Percentiles rank a stretch among this genome's conserved stretches.
Evolutionary conservation across 2,888 invertebrate genomes (phyloP).

Genomic region (Chalcosyrphus nemorum): DNA sequence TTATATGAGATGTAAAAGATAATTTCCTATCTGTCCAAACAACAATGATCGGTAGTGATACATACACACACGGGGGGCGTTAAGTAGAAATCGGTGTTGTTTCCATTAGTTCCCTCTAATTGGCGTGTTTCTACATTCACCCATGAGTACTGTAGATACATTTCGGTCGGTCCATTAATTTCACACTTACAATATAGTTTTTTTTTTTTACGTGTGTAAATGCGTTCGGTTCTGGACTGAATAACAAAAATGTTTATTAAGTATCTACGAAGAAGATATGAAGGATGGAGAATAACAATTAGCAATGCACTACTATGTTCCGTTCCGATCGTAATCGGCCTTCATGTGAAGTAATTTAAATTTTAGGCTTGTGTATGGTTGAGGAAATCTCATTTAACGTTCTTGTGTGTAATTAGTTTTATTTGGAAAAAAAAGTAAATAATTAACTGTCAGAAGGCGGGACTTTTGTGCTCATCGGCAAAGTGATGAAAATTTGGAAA

Average conservation of each 20-base stretch:
- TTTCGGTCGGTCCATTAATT: conserved; percentile 29
- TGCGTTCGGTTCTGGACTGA: conserved; percentile 42
- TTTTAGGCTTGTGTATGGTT: conserved; percentile 2
- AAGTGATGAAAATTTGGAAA: background rate
- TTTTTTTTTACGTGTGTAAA: conserved; percentile 9
- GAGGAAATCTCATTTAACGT: background rate
- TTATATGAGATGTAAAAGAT: conserved; percentile 20
- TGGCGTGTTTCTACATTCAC: conserved; percentile 40
- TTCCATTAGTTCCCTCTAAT: conserved; percentile 50
- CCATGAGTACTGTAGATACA: conserved; percentile 6
- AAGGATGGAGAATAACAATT: conserved; percentile 21
- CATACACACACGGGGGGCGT: conserved; percentile 46
- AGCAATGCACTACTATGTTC: conserved; percentile 2
- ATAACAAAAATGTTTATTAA: conserved; percentile 31
- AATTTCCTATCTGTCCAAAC: conserved; percentile 42
- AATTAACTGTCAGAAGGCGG: conserved; percentile 5
- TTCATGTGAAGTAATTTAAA: conserved; percentile 17
- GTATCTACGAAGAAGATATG: conserved; percentile 14
- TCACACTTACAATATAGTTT: conserved; percentile 11
- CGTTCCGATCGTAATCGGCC: conserved; percentile 19
- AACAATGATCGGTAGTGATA: conserved; percentile 39
- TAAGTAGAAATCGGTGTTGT: conserved; percentile 60
- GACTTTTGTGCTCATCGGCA: background rate
- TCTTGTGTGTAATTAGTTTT: conserved; percentile 24
- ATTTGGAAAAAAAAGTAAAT: no score